These are phyloP conservation scores for Falco rusticolus DNA, from an alignment of 2,797 vertebrate genomes.

Conservation along the genomic window DNA sequence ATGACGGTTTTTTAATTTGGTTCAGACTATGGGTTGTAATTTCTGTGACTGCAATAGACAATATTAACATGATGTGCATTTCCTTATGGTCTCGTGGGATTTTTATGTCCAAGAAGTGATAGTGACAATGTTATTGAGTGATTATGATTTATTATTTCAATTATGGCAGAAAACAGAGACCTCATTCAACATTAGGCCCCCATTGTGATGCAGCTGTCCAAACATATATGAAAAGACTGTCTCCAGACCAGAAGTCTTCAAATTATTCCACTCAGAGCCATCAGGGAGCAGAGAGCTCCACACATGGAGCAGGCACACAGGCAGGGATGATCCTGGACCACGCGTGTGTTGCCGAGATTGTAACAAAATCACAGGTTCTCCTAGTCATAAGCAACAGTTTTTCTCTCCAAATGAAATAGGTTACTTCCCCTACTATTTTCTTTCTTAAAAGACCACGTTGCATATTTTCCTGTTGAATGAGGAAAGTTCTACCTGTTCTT, in stretches of 20 bases:
- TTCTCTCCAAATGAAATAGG: background rate
- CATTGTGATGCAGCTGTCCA: background rate
- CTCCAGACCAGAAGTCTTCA: background rate
- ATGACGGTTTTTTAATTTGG: background rate
- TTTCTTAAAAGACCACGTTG: background rate
- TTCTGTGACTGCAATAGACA: background rate
- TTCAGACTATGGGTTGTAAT: background rate
- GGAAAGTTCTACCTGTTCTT: background rate
- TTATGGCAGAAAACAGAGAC: background rate
- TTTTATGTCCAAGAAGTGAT: background rate
- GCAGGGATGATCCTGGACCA: background rate
- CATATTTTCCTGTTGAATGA: background rate
- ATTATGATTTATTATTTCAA: background rate
- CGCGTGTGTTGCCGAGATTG: accelerated
- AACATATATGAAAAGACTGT: background rate
- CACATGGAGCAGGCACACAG: background rate
- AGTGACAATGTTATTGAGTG: background rate
- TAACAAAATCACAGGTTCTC: background rate
- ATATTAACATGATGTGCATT: background rate
- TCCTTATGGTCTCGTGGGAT: background rate
- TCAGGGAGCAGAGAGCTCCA: background rate
- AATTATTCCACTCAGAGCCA: background rate
- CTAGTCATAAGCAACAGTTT: background rate
- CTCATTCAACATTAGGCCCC: background rate
- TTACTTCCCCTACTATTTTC: background rate